Evolutionary conservation across 2,113 vertebrate species (phyloP).

Genomic region (Amphiprion ocellaris): DNA sequence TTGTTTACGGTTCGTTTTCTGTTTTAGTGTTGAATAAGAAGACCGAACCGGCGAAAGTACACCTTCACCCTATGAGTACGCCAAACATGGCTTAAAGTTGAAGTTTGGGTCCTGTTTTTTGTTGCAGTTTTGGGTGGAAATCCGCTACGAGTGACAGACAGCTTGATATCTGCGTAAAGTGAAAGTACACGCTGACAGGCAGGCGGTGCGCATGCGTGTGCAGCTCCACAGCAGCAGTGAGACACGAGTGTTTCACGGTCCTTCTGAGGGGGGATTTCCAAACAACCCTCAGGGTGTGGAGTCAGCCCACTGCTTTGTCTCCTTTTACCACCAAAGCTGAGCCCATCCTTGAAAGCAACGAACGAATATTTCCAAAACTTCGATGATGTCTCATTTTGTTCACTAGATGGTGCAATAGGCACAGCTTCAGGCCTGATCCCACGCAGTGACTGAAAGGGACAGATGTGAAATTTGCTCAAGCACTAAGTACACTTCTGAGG

Average conservation of each 20-base stretch:
- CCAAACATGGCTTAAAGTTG: not conserved
- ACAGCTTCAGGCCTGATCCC: not conserved
- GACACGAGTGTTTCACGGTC: not conserved
- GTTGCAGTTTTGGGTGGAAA: not conserved
- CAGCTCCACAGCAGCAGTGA: not conserved
- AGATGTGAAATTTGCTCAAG: not conserved
- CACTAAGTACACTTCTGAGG: too few species aligned
- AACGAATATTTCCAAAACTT: not conserved
- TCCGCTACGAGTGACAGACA: not conserved
- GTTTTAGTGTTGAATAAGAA: not conserved
- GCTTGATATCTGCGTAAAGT: slow-evolving; percentile 26
- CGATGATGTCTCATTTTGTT: not conserved
- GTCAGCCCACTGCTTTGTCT: not conserved
- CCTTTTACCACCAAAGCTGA: not conserved
- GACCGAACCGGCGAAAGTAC: not conserved
- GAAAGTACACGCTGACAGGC: slow-evolving; percentile 48
- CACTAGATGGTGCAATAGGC: slow-evolving; percentile 57
- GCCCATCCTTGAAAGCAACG: not conserved
- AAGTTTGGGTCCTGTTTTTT: not conserved
- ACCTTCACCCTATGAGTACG: not conserved
- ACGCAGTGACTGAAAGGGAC: not conserved
- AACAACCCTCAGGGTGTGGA: too few species aligned
- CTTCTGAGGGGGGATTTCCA: slow-evolving; percentile 37
- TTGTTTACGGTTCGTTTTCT: slow-evolving; percentile 38
- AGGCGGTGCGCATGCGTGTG: slow-evolving; percentile 47